Conservation (phyloP, 2,888 invertebrate genomes). For the Troglohyphantes excavatus region DNA sequence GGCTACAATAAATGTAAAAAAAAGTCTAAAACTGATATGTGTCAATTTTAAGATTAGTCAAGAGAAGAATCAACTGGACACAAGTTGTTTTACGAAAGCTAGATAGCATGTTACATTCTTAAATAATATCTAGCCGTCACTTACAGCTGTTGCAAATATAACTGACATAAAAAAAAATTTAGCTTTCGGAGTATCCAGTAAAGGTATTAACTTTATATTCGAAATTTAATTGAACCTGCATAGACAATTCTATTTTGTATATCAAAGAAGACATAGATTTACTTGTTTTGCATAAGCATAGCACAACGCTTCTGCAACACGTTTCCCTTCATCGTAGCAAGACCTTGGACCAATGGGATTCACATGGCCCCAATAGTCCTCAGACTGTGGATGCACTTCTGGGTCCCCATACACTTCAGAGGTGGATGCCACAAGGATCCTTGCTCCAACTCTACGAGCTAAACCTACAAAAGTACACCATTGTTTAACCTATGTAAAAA, state of each 20-base stretch:
- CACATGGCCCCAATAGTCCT: constrained; percentile 99
- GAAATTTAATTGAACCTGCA: no score
- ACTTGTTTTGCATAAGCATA: constrained; percentile 97
- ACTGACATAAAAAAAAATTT: no score
- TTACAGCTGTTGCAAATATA: neutral
- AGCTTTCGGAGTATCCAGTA: no score
- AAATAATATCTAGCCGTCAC: no score
- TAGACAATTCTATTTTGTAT: neutral
- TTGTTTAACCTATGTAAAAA: no score
- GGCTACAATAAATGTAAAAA: no score
- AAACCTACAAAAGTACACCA: constrained; percentile 87
- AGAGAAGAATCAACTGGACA: no score
- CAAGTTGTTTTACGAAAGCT: no score
- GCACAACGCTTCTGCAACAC: constrained; percentile 96
- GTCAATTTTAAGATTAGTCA: no score
- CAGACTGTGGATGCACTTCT: constrained; percentile 97
- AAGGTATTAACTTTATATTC: no score
- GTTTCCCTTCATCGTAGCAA: constrained; percentile 99
- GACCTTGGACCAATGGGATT: constrained; percentile 97
- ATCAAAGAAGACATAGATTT: neutral
- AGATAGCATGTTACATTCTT: no score
- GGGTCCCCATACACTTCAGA: constrained; percentile 99
- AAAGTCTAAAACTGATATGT: no score
- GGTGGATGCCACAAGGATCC: constrained; percentile 97
- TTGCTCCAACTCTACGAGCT: constrained; percentile 95